phyloP scores from a whole-genome alignment of 2,888 invertebrate species.

The Dilophus febrilis region DNA sequence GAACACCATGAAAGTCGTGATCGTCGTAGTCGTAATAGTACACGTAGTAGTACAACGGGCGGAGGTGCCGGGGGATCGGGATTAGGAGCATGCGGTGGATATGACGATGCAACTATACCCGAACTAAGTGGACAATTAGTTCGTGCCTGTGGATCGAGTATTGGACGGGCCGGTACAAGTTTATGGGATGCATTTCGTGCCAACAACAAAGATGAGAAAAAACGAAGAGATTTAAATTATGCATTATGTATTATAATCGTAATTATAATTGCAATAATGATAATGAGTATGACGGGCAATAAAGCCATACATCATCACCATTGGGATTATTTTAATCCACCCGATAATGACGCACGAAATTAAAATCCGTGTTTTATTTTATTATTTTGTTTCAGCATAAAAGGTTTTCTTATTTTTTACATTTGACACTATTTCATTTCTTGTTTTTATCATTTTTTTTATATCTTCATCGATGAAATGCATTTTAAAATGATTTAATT shows the following conservation, averaged over 20 bases:
- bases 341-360: slow-evolving; percentile 35
- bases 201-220: slow-evolving; percentile 36
- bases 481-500: no score
- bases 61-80: no score
- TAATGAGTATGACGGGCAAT: slow-evolving; percentile 54
- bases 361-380: slow-evolving; percentile 5
- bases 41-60: slow-evolving; percentile 32
- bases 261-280: slow-evolving; percentile 56
- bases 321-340: slow-evolving; percentile 80
- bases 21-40: slow-evolving; percentile 23
- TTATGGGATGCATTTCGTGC: slow-evolving; percentile 36
- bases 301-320: slow-evolving; percentile 64
- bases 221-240: slow-evolving; percentile 56
- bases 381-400: no score
- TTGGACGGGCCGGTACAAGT: slow-evolving; percentile 45
- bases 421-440: no score
- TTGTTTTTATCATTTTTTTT: no score
- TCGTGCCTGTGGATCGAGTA: slow-evolving; percentile 47
- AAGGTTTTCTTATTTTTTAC: no score
- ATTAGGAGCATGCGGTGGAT: no score
- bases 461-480: no score
- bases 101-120: slow-evolving; percentile 49
- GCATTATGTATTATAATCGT: slow-evolving; percentile 63
- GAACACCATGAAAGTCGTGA: slow-evolving; percentile 27
- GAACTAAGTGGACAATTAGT: slow-evolving; percentile 54